Evolutionary conservation across 1,140 invertebrate genomes (phyloP).

Genomic region (Ostrea edulis): DNA sequence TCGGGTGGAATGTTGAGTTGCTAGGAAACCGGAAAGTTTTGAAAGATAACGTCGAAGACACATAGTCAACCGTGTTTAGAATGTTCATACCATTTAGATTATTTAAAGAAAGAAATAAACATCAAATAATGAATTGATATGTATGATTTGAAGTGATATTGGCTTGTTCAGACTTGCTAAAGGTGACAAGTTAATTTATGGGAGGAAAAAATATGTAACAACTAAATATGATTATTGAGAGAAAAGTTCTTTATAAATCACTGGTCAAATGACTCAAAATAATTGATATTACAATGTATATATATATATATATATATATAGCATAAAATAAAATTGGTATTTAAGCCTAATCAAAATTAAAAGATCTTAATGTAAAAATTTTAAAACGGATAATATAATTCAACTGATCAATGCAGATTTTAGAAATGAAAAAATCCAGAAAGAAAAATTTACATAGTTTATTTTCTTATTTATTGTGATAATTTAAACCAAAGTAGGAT

Average conservation of each 20-base stretch:
- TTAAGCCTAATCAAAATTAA: too few relatives aligned
- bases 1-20: constrained; percentile 62
- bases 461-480: too few relatives aligned
- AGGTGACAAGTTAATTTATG: background rate
- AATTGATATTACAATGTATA: background rate
- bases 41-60: constrained; percentile 50
- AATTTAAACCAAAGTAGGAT: too few relatives aligned
- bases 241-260: background rate
- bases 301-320: background rate
- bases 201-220: too few relatives aligned
- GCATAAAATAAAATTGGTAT: background rate
- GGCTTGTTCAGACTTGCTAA: background rate
- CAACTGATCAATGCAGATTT: too few relatives aligned
- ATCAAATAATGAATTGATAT: background rate
- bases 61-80: background rate
- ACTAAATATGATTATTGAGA: background rate
- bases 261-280: background rate
- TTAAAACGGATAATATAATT: too few relatives aligned
- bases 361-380: too few relatives aligned
- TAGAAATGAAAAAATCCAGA: too few relatives aligned
- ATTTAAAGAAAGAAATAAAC: background rate
- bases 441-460: too few relatives aligned
- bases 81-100: background rate
- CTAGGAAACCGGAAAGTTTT: constrained; percentile 62
- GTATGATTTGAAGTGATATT: background rate